phyloP scores from a whole-genome alignment of 1,140 invertebrate species.

The Pseudomyrmex cubaensis region DNA sequence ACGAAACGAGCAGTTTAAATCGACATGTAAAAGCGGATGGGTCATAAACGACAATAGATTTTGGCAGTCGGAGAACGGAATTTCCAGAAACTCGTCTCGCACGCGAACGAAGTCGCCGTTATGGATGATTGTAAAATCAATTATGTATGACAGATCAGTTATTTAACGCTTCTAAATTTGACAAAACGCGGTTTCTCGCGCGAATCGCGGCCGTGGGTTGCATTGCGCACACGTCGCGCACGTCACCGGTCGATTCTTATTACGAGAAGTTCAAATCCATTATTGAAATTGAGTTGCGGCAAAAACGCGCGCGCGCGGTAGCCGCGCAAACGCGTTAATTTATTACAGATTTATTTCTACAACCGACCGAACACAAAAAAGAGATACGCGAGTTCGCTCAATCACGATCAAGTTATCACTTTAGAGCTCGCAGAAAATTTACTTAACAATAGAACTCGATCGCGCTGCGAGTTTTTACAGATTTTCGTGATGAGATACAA shows the following conservation, averaged over 20 bases:
- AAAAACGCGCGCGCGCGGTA: background rate
- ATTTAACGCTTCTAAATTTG: background rate
- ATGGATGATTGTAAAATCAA: no score
- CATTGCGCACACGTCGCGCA: background rate
- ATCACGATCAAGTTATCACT: background rate
- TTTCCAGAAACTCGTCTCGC: background rate
- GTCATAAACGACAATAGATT: constrained; percentile 12
- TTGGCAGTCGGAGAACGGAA: constrained; percentile 1
- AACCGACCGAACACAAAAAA: no score
- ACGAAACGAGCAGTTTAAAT: constrained; percentile 1
- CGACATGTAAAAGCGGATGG: background rate
- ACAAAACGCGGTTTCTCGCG: background rate
- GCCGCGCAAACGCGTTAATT: background rate
- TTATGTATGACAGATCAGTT: background rate
- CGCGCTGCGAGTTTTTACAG: no score
- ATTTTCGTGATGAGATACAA: no score
- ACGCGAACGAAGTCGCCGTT: background rate
- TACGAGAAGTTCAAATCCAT: background rate
- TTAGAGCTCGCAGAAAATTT: background rate
- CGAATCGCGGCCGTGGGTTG: background rate
- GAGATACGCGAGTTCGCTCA: background rate
- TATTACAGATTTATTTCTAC: background rate
- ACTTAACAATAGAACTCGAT: background rate
- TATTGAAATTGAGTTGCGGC: background rate
- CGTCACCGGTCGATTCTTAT: background rate